Percentiles rank a stretch among this genome's conserved stretches.
Evolutionary conservation across 1,140 invertebrate genomes (phyloP).

Genomic region (Drosophila ananassae): DNA sequence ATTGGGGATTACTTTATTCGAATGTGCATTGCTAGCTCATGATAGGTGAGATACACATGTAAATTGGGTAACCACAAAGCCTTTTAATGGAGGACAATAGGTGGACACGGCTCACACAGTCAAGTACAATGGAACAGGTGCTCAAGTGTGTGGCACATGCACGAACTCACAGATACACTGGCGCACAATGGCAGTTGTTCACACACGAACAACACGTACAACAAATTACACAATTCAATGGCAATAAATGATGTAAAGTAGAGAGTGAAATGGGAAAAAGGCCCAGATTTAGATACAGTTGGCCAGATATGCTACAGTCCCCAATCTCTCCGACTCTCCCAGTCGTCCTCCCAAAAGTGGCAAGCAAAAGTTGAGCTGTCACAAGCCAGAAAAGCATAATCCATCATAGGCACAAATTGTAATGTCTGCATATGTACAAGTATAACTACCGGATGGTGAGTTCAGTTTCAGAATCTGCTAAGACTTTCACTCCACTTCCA

Average conservation of each 20-base stretch:
- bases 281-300: conserved; percentile 20
- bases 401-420: conserved; percentile 73
- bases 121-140: conserved; percentile 33
- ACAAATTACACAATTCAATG: conserved; percentile 71
- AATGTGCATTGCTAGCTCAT: conserved; percentile 1
- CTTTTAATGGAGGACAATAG: conserved; percentile 26
- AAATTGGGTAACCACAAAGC: conserved; percentile 27
- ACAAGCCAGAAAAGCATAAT: conserved; percentile 73
- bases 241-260: conserved; percentile 67
- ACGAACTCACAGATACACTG: conserved; percentile 16
- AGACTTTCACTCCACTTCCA: not conserved
- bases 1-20: not conserved
- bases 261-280: conserved; percentile 7
- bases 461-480: conserved; percentile 7
- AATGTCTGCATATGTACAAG: conserved; percentile 49
- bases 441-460: conserved; percentile 25
- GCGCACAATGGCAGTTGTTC: conserved; percentile 22
- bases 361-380: conserved; percentile 59
- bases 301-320: not conserved
- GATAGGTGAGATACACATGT: conserved; percentile 25
- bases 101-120: conserved; percentile 17
- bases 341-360: conserved; percentile 4
- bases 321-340: not conserved
- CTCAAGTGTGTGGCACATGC: conserved; percentile 21
- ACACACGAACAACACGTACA: conserved; percentile 42